These are phyloP conservation scores for Chironomus striatipennis DNA, from an alignment of 1,140 invertebrate genomes.

Conservation along the genomic window DNA sequence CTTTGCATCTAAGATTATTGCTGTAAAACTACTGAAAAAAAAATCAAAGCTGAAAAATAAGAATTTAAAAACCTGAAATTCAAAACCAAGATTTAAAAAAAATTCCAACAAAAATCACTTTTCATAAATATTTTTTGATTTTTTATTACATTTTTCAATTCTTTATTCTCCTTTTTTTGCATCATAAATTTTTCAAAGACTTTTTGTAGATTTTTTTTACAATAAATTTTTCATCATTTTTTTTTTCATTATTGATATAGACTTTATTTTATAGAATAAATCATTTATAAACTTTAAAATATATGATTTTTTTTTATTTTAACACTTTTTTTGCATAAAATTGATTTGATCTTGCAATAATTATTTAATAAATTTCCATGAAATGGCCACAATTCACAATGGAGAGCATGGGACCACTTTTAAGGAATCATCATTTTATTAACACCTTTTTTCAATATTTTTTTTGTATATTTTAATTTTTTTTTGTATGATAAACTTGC, in stretches of 20 bases:
- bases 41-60: background rate
- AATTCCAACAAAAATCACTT: background rate
- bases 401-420: too few relatives aligned
- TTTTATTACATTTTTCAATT: conserved; percentile 19
- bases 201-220: conserved; percentile 23
- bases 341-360: conserved; percentile 22
- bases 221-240: background rate
- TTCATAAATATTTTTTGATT: conserved; percentile 23
- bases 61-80: background rate
- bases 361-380: conserved; percentile 1
- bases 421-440: too few relatives aligned
- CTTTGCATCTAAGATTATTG: too few relatives aligned
- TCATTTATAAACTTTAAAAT: conserved; percentile 20
- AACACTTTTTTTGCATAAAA: conserved; percentile 18
- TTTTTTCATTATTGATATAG: conserved; percentile 8
- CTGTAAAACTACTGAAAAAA: background rate
- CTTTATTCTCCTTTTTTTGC: conserved; percentile 13
- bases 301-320: conserved; percentile 4
- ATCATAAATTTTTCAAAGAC: conserved; percentile 21
- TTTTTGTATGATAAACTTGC: conserved; percentile 11
- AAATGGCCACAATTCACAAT: background rate
- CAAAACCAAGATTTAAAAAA: background rate
- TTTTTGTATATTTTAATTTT: background rate
- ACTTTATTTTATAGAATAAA: conserved; percentile 7
- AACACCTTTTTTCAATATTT: background rate